Conservation (phyloP, 2,797 vertebrate genomes). For the Rhinogobio ventralis region DNA sequence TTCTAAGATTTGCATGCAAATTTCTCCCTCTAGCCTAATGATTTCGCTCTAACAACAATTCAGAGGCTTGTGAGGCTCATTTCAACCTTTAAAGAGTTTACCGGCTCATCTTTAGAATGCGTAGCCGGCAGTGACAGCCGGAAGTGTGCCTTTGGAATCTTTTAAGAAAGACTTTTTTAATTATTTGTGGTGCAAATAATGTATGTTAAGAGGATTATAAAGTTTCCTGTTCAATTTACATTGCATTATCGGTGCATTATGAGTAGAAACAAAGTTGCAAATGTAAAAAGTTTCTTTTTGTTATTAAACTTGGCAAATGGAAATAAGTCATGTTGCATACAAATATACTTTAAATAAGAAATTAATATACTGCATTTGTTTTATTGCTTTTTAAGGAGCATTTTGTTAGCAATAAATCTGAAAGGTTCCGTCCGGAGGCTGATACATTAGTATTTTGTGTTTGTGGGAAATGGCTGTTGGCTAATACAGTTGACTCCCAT, state of each 20-base stretch:
- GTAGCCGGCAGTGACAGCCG: background rate
- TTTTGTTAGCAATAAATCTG: background rate
- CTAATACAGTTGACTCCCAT: too few relatives aligned
- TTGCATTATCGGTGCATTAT: conserved; percentile 2
- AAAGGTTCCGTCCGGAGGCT: background rate
- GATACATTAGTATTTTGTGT: background rate
- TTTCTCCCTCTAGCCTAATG: conserved; percentile 25
- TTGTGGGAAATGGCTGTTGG: background rate
- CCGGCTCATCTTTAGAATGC: conserved; percentile 5
- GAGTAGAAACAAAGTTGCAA: background rate
- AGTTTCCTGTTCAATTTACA: conserved; percentile 21
- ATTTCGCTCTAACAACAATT: conserved; percentile 28
- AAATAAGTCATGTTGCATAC: background rate
- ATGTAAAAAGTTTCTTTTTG: background rate
- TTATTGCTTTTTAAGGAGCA: background rate
- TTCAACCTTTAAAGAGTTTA: conserved; percentile 40
- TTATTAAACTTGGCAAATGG: background rate
- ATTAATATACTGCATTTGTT: background rate
- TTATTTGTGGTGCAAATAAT: conserved; percentile 26
- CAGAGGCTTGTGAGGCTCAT: conserved; percentile 18
- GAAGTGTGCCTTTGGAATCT: conserved; percentile 1
- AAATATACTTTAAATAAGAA: background rate
- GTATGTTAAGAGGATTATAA: conserved; percentile 29
- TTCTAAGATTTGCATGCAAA: conserved; percentile 49
- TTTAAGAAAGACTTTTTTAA: conserved; percentile 23